These are phyloP conservation scores for Heliconius erato DNA, from an alignment of 2,888 invertebrate species.

Conservation along the genomic window DNA sequence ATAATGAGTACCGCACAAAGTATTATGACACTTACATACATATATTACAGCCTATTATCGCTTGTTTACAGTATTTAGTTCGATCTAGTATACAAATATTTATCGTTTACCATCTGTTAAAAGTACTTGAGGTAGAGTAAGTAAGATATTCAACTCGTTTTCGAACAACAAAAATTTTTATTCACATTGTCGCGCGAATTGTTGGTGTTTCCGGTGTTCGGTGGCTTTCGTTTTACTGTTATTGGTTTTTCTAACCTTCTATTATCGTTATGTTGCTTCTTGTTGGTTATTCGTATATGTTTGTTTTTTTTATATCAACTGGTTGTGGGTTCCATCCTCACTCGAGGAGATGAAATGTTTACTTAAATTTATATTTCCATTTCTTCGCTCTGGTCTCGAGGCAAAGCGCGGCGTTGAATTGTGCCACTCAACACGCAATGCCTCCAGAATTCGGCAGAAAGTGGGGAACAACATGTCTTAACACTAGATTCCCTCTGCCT, in stretches of 20 bases:
- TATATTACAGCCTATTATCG: constrained; percentile 46
- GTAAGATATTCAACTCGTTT: constrained; percentile 54
- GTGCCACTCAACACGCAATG: too few relatives aligned
- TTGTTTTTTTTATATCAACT: too few relatives aligned
- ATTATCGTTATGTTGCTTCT: constrained; percentile 4
- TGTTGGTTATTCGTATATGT: neutral
- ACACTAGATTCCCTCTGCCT: too few relatives aligned
- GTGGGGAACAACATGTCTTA: too few relatives aligned
- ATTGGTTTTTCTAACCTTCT: constrained; percentile 46
- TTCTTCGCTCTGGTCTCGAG: too few relatives aligned
- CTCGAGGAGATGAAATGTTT: too few relatives aligned
- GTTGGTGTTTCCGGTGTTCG: constrained; percentile 50
- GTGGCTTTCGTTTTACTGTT: constrained; percentile 53
- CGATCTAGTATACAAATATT: constrained; percentile 59
- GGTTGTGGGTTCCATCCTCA: too few relatives aligned
- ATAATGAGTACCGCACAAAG: constrained; percentile 40
- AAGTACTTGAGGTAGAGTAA: constrained; percentile 67
- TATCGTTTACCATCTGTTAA: constrained; percentile 59
- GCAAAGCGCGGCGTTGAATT: too few relatives aligned
- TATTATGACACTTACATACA: constrained; percentile 45
- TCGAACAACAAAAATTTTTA: constrained; percentile 51
- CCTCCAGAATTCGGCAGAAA: too few relatives aligned
- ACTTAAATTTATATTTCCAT: too few relatives aligned
- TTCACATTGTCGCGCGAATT: constrained; percentile 53
- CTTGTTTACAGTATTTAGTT: constrained; percentile 28